Conservation (phyloP, 2,797 vertebrate species). For the Propithecus deckenii region DNA sequence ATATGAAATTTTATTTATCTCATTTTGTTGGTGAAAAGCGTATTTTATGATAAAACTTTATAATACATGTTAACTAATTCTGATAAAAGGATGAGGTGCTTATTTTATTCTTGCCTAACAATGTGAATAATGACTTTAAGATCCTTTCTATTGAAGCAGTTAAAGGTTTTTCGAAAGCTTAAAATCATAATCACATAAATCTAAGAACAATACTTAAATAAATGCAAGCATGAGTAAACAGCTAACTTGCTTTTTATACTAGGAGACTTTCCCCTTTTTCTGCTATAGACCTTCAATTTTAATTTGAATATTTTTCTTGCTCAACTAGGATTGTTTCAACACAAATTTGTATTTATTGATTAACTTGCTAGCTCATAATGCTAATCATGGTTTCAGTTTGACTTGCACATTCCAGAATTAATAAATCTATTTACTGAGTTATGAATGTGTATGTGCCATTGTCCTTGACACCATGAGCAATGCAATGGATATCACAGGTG, state of each 20-base stretch:
- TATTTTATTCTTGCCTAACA: neutral
- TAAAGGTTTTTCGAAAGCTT: neutral
- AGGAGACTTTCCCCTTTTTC: neutral
- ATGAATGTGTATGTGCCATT: neutral
- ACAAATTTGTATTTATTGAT: neutral
- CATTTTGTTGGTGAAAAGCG: neutral
- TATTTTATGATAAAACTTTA: conserved; percentile 26
- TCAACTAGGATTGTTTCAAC: neutral
- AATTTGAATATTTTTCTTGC: neutral
- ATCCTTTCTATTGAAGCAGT: neutral
- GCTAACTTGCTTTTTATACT: neutral
- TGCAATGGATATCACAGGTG: neutral
- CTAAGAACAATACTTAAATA: neutral
- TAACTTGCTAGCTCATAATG: neutral
- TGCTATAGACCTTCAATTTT: neutral
- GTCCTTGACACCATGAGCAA: neutral
- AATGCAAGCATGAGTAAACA: neutral
- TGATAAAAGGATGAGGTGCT: neutral
- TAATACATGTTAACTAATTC: neutral
- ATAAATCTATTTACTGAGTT: neutral
- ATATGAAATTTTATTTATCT: neutral
- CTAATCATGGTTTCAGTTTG: neutral
- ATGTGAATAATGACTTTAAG: neutral
- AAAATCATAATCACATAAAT: neutral
- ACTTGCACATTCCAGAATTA: neutral